These are phyloP conservation scores for Bergia sp. DNA, from an alignment of 92 coral and sea anemone species.

Conservation along the genomic window DNA sequence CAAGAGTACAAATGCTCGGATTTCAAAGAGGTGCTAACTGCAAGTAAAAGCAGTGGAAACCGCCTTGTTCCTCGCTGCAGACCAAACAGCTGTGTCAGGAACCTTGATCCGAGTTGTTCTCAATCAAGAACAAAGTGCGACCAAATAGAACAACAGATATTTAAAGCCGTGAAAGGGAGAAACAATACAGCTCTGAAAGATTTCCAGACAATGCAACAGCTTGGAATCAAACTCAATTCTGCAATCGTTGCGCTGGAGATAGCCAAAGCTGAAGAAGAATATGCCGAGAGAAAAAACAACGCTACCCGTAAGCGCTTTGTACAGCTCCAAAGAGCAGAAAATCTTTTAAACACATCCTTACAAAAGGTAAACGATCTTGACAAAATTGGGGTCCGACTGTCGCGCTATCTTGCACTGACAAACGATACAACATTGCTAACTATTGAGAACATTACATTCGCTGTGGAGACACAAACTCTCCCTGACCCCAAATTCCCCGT, in stretches of 20 bases:
- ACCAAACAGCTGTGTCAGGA: conserved; percentile 21
- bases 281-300: conserved; percentile 46
- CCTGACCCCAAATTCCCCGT: conserved; percentile 56
- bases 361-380: conserved; percentile 36
- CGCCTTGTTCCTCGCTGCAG: conserved; percentile 20
- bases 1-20: conserved; percentile 36
- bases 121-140: conserved; percentile 2
- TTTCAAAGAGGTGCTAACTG: not conserved
- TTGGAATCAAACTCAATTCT: conserved; percentile 30
- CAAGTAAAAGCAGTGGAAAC: not conserved
- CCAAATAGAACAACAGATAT: not conserved
- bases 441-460: conserved; percentile 51
- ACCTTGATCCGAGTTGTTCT: conserved; percentile 48
- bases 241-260: conserved; percentile 52
- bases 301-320: conserved; percentile 44
- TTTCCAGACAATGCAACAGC: conserved; percentile 32
- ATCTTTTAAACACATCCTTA: conserved; percentile 40
- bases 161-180: not conserved
- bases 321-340: conserved; percentile 50
- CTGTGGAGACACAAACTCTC: conserved; percentile 33
- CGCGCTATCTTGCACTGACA: conserved; percentile 42
- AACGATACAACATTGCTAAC: conserved; percentile 42
- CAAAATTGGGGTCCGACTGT: conserved; percentile 56
- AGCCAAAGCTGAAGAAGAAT: conserved; percentile 50
- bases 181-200: conserved; percentile 29